Conservation (phyloP, 1,140 invertebrate species). For the Aricia agestis region DNA sequence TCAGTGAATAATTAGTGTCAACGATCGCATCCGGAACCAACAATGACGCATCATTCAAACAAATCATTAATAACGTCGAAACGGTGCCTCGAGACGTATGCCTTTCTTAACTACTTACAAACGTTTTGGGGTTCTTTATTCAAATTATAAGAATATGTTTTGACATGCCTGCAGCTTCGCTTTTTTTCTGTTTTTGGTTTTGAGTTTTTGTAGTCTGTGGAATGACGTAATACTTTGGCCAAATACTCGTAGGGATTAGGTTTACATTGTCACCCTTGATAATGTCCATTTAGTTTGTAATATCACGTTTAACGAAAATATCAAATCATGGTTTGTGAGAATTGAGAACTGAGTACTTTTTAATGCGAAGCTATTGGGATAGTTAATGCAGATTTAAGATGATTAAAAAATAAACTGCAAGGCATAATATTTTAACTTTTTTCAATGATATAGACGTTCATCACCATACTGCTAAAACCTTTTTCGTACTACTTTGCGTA, state of each 20-base stretch:
- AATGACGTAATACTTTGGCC: not conserved
- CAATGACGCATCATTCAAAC: constrained; percentile 14
- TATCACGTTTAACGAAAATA: not conserved
- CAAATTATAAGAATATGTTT: constrained; percentile 9
- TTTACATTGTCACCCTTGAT: not conserved
- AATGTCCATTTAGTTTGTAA: not conserved
- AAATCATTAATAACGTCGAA: constrained; percentile 11
- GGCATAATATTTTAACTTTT: no score
- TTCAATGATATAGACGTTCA: no score
- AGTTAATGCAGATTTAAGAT: no score
- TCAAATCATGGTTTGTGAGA: not conserved
- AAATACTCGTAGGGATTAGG: not conserved
- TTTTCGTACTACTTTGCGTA: no score
- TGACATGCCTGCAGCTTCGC: not conserved
- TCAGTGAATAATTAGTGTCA: constrained; percentile 12
- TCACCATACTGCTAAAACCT: no score
- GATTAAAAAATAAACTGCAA: no score
- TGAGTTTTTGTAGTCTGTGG: not conserved
- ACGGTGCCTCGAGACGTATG: constrained; percentile 1
- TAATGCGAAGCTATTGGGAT: no score
- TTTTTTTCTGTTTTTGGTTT: not conserved
- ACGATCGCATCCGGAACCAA: constrained; percentile 7
- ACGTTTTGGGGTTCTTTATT: constrained; percentile 13
- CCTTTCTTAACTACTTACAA: constrained; percentile 12
- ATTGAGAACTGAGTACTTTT: no score